These are phyloP conservation scores for Micronycteris hirsuta DNA, from an alignment of 2,113 vertebrate species.

Conservation along the genomic window DNA sequence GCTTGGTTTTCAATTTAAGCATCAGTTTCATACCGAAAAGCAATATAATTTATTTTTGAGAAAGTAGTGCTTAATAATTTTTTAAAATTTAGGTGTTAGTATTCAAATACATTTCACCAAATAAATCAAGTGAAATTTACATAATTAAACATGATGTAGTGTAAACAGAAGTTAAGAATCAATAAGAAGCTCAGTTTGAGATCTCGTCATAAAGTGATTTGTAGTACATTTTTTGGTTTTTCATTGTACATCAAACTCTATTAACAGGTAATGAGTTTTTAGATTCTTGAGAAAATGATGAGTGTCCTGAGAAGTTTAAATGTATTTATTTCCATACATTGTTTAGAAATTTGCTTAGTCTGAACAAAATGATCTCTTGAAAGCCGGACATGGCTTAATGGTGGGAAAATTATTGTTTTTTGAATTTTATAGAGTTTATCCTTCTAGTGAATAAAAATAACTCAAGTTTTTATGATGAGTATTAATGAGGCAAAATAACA, in stretches of 20 bases:
- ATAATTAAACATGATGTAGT: slow-evolving; percentile 71
- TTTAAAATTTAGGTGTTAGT: background rate
- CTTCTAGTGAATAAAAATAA: background rate
- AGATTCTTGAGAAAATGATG: slow-evolving; percentile 57
- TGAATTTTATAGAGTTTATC: background rate
- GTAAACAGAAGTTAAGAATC: slow-evolving; percentile 74
- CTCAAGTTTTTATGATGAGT: background rate
- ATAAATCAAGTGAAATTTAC: slow-evolving; percentile 42
- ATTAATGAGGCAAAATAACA: background rate
- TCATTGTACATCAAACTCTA: slow-evolving; percentile 66
- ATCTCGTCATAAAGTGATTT: slow-evolving; percentile 71
- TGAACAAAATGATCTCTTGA: slow-evolving; percentile 15
- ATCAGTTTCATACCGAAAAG: background rate
- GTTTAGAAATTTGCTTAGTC: slow-evolving; percentile 45
- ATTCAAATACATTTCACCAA: slow-evolving; percentile 6
- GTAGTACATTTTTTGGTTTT: slow-evolving; percentile 65
- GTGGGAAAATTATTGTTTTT: background rate
- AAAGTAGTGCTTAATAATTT: background rate
- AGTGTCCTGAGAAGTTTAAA: background rate
- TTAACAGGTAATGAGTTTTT: slow-evolving; percentile 74
- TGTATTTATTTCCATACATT: slow-evolving; percentile 19
- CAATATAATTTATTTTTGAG: background rate
- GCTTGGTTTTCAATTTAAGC: background rate
- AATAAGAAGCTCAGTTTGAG: slow-evolving; percentile 60
- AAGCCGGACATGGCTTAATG: background rate